Conservation (phyloP, 2,888 invertebrate species). For the Poecilus cupreus region DNA sequence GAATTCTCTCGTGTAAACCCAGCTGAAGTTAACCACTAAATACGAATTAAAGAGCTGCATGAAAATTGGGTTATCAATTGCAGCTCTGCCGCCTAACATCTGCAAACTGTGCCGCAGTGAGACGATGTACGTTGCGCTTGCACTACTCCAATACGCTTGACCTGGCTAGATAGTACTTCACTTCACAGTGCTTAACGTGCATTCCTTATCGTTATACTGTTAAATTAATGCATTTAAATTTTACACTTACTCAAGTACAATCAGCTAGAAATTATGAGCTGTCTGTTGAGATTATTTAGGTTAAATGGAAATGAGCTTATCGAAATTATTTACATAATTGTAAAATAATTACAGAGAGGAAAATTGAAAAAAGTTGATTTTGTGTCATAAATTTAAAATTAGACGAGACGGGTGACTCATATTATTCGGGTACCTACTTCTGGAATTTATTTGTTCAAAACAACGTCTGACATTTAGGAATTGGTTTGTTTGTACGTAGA, state of each 20-base stretch:
- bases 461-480: background rate
- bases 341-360: background rate
- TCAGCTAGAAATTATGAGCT: conserved; percentile 4
- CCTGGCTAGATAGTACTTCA: conserved; percentile 19
- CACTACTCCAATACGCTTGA: conserved; percentile 7
- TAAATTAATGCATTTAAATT: conserved; percentile 32
- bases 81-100: conserved; percentile 9
- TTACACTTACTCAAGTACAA: conserved; percentile 20
- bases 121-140: background rate
- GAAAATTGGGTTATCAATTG: conserved; percentile 37
- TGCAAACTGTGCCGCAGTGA: background rate
- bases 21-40: background rate
- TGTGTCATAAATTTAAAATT: background rate
- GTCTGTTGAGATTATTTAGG: conserved; percentile 20
- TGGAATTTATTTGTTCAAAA: background rate
- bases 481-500: background rate
- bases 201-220: conserved; percentile 35
- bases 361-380: background rate
- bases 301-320: background rate
- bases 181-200: conserved; percentile 1
- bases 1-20: background rate
- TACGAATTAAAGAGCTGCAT: background rate
- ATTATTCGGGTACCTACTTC: background rate
- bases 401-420: background rate
- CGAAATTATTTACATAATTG: background rate